phyloP scores from a whole-genome alignment of 2,888 invertebrate genomes.

The Melipona beecheii region DNA sequence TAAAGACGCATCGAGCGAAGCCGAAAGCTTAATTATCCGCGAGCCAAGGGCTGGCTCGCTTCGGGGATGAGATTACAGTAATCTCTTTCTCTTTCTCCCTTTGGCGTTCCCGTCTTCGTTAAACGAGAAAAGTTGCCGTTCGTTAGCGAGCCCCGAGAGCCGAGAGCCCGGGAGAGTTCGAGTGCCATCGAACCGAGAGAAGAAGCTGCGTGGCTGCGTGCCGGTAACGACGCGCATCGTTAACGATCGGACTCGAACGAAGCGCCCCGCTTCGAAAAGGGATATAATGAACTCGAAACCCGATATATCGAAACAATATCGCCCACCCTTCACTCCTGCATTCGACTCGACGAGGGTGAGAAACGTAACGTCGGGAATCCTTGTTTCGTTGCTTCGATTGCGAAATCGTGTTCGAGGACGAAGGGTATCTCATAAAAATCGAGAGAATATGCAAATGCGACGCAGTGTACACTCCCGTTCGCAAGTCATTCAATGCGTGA shows the following conservation, averaged over 20 bases:
- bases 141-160: slow-evolving; percentile 46
- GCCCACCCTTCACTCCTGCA: too few relatives aligned
- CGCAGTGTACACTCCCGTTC: too few relatives aligned
- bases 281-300: slow-evolving; percentile 50
- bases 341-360: neutral
- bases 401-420: neutral
- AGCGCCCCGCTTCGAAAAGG: neutral
- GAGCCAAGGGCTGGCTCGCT: slow-evolving; percentile 58
- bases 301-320: slow-evolving; percentile 49
- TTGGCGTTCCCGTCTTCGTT: slow-evolving; percentile 56
- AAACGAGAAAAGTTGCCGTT: slow-evolving; percentile 68
- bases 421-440: too few relatives aligned
- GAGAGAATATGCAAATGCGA: too few relatives aligned
- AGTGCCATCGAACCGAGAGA: slow-evolving; percentile 58
- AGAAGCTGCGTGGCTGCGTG: slow-evolving; percentile 30
- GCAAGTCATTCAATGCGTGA: too few relatives aligned
- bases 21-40: slow-evolving; percentile 72
- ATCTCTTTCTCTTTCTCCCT: slow-evolving; percentile 47
- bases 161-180: slow-evolving; percentile 7
- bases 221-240: slow-evolving; percentile 57
- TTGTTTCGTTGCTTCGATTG: neutral
- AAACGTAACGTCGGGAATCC: neutral
- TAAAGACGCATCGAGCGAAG: slow-evolving; percentile 68
- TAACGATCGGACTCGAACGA: slow-evolving; percentile 46
- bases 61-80: slow-evolving; percentile 54